Conservation (phyloP, 2,797 vertebrate genomes). For the Neopelma chrysocephalum region DNA sequence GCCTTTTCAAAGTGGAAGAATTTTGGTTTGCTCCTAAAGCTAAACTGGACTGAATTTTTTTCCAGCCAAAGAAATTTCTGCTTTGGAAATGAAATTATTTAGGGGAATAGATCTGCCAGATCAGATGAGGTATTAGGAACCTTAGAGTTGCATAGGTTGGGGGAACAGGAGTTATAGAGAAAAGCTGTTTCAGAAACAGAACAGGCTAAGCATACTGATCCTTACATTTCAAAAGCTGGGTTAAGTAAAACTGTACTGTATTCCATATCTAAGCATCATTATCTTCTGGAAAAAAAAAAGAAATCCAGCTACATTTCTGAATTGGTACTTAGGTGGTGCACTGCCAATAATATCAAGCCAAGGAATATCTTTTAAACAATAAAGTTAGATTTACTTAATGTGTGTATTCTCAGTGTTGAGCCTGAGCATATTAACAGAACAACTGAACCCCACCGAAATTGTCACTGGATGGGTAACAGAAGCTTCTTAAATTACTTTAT, state of each 20-base stretch:
- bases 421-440: neutral
- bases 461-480: neutral
- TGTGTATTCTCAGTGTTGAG: neutral
- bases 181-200: neutral
- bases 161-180: neutral
- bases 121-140: neutral
- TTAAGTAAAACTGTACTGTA: neutral
- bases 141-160: neutral
- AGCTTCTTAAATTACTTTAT: neutral
- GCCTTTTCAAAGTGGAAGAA: neutral
- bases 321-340: neutral
- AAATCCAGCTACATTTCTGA: neutral
- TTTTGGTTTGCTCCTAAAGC: neutral
- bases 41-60: neutral
- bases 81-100: neutral
- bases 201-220: neutral
- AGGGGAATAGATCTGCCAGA: neutral
- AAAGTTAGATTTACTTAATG: neutral
- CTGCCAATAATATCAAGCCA: neutral
- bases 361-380: neutral
- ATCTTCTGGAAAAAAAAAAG: neutral
- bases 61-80: neutral
- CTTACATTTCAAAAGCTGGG: neutral
- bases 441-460: fast-evolving
- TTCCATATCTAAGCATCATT: neutral